Evolutionary conservation across 2,113 vertebrate genomes (phyloP).

Genomic region (Damaliscus lunatus): DNA sequence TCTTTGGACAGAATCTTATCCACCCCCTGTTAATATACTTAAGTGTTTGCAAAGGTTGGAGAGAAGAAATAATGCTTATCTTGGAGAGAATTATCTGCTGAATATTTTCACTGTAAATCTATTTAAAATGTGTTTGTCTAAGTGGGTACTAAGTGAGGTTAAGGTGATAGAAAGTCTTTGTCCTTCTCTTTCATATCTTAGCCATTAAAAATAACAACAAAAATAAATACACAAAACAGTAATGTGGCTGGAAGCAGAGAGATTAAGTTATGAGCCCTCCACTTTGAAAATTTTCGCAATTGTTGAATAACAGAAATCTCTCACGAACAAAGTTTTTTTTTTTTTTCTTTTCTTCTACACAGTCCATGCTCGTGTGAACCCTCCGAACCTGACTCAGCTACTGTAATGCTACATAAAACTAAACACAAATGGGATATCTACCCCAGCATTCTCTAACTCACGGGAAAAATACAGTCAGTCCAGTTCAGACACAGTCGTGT

Average conservation of each 20-base stretch:
- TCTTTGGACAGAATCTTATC: neutral
- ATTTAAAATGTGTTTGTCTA: conserved; percentile 17
- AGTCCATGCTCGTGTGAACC: neutral
- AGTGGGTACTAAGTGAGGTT: neutral
- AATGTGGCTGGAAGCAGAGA: neutral
- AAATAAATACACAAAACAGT: neutral
- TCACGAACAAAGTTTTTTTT: neutral
- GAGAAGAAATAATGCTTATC: neutral
- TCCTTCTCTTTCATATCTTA: neutral
- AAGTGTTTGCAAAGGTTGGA: neutral
- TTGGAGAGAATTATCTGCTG: neutral
- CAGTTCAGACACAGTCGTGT: rapidly evolving
- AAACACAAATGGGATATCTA: neutral
- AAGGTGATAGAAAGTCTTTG: neutral
- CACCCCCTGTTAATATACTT: conserved; percentile 33
- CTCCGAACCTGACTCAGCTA: neutral
- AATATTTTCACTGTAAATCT: neutral
- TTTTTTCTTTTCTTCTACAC: neutral
- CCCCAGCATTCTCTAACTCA: neutral
- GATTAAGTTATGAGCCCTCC: neutral
- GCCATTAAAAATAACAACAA: neutral
- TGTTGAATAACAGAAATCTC: neutral
- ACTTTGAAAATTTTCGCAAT: neutral
- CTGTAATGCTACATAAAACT: neutral
- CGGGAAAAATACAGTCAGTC: neutral